phyloP scores from a whole-genome alignment of 2,113 vertebrate species.

The Nibea albiflora region DNA sequence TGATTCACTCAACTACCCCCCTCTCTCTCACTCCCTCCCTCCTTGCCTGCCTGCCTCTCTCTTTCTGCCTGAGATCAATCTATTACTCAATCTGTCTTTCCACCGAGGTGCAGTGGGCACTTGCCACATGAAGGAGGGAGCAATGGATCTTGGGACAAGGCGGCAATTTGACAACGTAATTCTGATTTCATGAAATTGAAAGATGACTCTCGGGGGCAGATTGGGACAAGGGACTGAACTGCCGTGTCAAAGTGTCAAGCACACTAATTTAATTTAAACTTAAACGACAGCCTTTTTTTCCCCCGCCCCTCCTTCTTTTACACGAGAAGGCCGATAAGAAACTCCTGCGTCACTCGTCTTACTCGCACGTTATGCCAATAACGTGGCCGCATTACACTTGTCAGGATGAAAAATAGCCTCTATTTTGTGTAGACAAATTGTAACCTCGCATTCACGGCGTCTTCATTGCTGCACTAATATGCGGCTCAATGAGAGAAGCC shows the following conservation, averaged over 20 bases:
- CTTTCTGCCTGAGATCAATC: conserved; percentile 47
- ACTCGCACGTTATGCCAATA: conserved; percentile 60
- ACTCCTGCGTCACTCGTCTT: conserved; percentile 41
- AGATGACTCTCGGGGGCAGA: conserved; percentile 52
- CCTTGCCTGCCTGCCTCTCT: conserved; percentile 2
- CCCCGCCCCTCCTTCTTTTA: background rate
- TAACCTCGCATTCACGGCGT: conserved; percentile 34
- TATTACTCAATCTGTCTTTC: conserved; percentile 53
- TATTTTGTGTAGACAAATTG: conserved; percentile 61
- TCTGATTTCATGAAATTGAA: conserved; percentile 67
- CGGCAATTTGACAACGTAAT: conserved; percentile 73
- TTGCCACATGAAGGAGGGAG: conserved; percentile 36
- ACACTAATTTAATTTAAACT: conserved; percentile 66
- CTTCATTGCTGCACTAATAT: conserved; percentile 55
- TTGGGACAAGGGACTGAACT: conserved; percentile 43
- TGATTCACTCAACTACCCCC: conserved; percentile 67
- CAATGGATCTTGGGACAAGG: conserved; percentile 72
- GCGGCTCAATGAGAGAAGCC: conserved; percentile 36
- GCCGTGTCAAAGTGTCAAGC: conserved; percentile 67
- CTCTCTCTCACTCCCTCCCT: background rate
- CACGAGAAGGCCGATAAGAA: conserved; percentile 37
- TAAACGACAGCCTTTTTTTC: conserved; percentile 47
- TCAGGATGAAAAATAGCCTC: conserved; percentile 66
- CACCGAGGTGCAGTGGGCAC: conserved; percentile 40
- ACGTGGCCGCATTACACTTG: conserved; percentile 61